A percentile compares a stretch with the other conserved stretches of the same genome.
These are phyloP conservation scores for Noctilio leporinus DNA, from an alignment of 2,113 vertebrate species.

Conservation along the genomic window DNA sequence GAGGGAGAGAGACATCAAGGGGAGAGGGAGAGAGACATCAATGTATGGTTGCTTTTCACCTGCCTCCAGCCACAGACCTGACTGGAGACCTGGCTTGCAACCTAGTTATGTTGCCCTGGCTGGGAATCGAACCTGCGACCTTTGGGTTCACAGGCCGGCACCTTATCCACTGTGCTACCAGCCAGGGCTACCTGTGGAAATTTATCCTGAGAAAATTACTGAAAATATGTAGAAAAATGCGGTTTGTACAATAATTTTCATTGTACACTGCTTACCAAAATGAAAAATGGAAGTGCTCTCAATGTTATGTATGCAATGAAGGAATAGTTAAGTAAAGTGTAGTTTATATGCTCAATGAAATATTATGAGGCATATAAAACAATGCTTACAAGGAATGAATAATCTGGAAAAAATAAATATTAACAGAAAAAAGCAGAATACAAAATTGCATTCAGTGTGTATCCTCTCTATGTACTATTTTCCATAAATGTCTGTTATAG, in stretches of 20 bases:
- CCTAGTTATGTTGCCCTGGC: too few species aligned
- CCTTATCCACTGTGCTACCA: too few species aligned
- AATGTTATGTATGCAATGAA: not conserved
- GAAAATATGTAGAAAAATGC: not conserved
- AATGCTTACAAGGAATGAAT: slow-evolving; percentile 11
- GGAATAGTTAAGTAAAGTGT: slow-evolving; percentile 7
- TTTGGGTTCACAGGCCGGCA: too few species aligned
- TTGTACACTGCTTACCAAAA: not conserved
- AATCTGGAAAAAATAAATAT: slow-evolving; percentile 44
- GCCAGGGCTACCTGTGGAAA: not conserved
- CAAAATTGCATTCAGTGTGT: not conserved
- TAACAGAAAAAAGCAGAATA: not conserved
- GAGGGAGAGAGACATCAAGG: too few species aligned
- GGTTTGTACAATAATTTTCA: slow-evolving; percentile 3
- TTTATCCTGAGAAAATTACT: slow-evolving; percentile 6
- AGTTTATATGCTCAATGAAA: not conserved
- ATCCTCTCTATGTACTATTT: not conserved
- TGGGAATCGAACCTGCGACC: too few species aligned
- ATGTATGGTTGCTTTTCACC: too few species aligned
- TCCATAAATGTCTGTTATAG: not conserved
- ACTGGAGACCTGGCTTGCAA: too few species aligned
- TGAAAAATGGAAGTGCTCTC: not conserved
- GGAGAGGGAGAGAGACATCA: too few species aligned
- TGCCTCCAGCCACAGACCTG: too few species aligned
- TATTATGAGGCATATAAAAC: not conserved